These are phyloP conservation scores for Macquaria australasica DNA, from an alignment of 2,113 vertebrate species.

Conservation along the genomic window DNA sequence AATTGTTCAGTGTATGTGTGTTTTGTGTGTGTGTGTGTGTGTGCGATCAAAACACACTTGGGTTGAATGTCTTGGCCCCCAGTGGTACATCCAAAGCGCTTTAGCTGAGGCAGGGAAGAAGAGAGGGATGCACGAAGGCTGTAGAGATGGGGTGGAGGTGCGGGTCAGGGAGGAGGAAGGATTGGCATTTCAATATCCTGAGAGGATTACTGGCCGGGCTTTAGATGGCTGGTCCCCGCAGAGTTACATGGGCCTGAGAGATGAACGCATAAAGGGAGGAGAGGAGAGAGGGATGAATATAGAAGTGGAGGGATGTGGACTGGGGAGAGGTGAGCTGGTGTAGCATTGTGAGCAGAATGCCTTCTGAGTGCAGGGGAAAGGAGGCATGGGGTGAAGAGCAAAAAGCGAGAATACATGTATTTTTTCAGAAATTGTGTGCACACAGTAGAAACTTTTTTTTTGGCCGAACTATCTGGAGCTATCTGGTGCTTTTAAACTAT, in stretches of 20 bases:
- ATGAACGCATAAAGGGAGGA: slow-evolving; percentile 62
- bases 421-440: slow-evolving; percentile 15
- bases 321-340: slow-evolving; percentile 45
- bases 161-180: slow-evolving; percentile 70
- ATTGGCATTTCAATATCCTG: slow-evolving; percentile 85
- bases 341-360: slow-evolving; percentile 47
- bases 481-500: not conserved
- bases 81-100: slow-evolving; percentile 71
- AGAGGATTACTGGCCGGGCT: slow-evolving; percentile 79
- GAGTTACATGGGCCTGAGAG: slow-evolving; percentile 70
- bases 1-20: not conserved
- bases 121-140: slow-evolving; percentile 50
- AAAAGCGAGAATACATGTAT: not conserved
- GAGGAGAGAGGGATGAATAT: slow-evolving; percentile 52
- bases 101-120: slow-evolving; percentile 62
- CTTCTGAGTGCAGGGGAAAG: slow-evolving; percentile 36
- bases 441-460: slow-evolving; percentile 18
- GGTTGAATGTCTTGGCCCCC: slow-evolving; percentile 58
- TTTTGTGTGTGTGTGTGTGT: slow-evolving; percentile 9
- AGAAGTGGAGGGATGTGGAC: slow-evolving; percentile 43
- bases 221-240: slow-evolving; percentile 73
- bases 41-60: slow-evolving; percentile 40
- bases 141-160: slow-evolving; percentile 59
- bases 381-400: slow-evolving; percentile 5
- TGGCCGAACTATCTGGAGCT: not conserved